Base-by-base conservation (phyloP, 2,888 invertebrate species). In the Oconnorella tubifera region DNA sequence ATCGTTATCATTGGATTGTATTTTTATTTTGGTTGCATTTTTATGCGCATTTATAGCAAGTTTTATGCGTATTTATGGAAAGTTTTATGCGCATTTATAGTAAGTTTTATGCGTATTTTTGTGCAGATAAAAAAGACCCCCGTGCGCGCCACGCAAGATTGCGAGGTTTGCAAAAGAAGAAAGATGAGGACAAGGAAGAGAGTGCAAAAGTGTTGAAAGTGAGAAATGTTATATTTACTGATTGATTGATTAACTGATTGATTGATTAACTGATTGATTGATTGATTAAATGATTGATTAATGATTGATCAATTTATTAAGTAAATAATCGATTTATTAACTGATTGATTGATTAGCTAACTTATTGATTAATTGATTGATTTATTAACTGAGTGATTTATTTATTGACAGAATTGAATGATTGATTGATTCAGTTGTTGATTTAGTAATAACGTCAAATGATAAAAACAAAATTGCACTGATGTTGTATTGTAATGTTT, bases 141-240 rank as follows among this genome's bases (percentile, higher is more conserved):
- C 96, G 96, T 84, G 87, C 97, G 83, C 88, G 96, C 2, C 96
- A 96, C 84, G 87, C 96, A 83, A 88, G 96, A 2, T 83, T 96
- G 31, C 86, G 95, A 50, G 68, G 75, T 28, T 65, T 70, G 33
- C 27, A 63, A 23, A 57, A 59, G 56, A 58, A 49, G 58, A 77
- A 92, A 90, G 67, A 90, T 23, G 73, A 90, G 90, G 80, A 76
- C 65, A 74, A 72, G 3, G 72, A 73, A 55, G 80, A 79, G 33
- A 68, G 70, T 33, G 78, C 77, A 71, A 80, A 81, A 70, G 81
- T 81, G 27, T 70, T 81, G 33, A 78, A 80, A 75, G 79, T 78
- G 49, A 60, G 28, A 51, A 10, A 19, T 23, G 19, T 14, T 40
- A 6, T 14, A 40, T 40, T 19, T 14, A 40, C 19, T 19, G 19